Conservation (phyloP, 2,113 vertebrate species). For the Serinus canaria region DNA sequence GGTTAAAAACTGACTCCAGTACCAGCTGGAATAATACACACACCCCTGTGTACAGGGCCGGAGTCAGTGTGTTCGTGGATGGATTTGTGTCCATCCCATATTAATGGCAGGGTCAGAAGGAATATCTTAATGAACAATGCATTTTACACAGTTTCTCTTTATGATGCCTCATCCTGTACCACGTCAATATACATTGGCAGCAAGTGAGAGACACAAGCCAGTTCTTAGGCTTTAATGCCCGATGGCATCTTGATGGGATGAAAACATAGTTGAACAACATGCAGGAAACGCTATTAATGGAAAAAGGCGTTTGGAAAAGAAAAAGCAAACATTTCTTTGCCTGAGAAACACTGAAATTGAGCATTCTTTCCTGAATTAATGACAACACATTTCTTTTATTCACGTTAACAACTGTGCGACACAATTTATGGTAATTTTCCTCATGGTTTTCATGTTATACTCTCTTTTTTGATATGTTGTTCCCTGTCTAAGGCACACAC, state of each 20-base stretch:
- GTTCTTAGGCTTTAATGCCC: background rate
- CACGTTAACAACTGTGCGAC: background rate
- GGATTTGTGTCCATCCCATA: background rate
- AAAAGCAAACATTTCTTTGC: background rate
- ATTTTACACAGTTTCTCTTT: background rate
- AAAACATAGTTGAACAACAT: background rate
- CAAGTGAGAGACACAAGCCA: background rate
- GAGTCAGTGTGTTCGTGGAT: background rate
- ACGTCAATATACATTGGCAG: background rate
- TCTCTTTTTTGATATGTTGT: background rate
- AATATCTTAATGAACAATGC: background rate
- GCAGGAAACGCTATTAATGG: background rate
- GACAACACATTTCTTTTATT: background rate
- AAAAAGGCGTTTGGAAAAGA: background rate
- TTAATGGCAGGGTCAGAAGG: background rate
- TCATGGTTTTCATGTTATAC: background rate
- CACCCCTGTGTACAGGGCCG: background rate
- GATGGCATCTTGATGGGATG: background rate
- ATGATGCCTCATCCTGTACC: background rate
- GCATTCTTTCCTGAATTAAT: background rate
- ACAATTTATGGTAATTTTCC: background rate
- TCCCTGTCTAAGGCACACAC: background rate
- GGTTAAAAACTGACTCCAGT: constrained; percentile 4
- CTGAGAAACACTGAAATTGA: background rate
- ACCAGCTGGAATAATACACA: background rate